Conservation (phyloP, 2,113 vertebrate genomes). For the Osmerus eperlanus region DNA sequence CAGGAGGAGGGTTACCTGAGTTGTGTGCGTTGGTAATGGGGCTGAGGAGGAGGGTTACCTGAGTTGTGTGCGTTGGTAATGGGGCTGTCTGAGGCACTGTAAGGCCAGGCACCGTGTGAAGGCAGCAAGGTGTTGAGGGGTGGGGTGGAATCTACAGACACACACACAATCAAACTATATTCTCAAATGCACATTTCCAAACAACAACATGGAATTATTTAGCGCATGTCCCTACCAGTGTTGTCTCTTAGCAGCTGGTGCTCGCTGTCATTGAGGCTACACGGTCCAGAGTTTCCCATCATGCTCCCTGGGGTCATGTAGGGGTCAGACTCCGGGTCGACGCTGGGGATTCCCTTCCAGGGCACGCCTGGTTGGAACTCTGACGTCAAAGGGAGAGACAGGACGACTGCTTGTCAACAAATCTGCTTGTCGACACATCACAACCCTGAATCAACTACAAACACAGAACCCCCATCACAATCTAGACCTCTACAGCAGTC, state of each 20-base stretch:
- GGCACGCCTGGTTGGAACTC: constrained; percentile 99
- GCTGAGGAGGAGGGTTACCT: constrained; percentile 81
- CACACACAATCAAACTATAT: not conserved
- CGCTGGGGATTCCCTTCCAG: constrained; percentile 98
- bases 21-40: constrained; percentile 98
- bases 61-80: constrained; percentile 98
- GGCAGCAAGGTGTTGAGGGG: constrained; percentile 99
- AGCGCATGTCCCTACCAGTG: constrained; percentile 74
- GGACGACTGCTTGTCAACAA: not conserved
- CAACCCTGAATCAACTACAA: not conserved
- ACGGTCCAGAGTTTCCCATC: constrained; percentile 87
- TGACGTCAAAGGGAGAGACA: constrained; percentile 47
- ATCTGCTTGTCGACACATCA: not conserved
- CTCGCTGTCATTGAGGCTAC: constrained; percentile 95
- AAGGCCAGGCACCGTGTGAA: constrained; percentile 99
- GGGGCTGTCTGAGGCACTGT: constrained; percentile 99
- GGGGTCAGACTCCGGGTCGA: constrained; percentile 97
- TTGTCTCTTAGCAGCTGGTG: constrained; percentile 99
- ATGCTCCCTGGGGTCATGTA: constrained; percentile 98
- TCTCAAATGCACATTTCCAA: not conserved
- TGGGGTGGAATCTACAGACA: constrained; percentile 89
- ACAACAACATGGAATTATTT: not conserved
- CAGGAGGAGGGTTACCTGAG: too few species aligned
- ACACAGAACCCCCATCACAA: not conserved
- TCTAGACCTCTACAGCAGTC: not conserved